Evolutionary conservation across 2,113 vertebrate species (phyloP).

Genomic region (Petroica traversi): DNA sequence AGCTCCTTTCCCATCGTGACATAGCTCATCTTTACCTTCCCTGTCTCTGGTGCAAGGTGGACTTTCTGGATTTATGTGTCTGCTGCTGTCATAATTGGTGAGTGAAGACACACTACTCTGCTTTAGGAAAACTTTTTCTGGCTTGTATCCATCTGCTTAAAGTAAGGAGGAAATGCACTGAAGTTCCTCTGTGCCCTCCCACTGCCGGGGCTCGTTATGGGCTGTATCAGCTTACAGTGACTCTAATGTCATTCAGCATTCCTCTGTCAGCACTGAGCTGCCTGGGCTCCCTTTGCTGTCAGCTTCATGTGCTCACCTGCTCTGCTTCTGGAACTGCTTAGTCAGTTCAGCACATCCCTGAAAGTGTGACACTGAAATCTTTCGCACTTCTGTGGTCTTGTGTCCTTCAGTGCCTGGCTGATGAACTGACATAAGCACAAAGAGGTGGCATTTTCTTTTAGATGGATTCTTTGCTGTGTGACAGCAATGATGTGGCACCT

Average conservation of each 20-base stretch:
- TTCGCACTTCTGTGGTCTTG: fast-evolving
- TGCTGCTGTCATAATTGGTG: background rate
- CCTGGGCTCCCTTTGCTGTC: background rate
- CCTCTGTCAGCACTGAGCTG: background rate
- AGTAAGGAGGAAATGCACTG: background rate
- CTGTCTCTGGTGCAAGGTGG: background rate
- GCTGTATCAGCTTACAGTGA: background rate
- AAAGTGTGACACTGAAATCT: background rate
- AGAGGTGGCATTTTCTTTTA: background rate
- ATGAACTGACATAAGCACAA: background rate
- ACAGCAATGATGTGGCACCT: background rate
- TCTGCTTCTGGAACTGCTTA: background rate
- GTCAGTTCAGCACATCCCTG: background rate
- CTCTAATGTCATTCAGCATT: background rate
- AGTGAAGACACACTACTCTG: background rate
- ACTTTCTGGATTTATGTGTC: background rate
- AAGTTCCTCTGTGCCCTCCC: background rate
- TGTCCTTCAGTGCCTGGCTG: background rate
- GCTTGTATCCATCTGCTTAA: background rate
- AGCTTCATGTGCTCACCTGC: background rate
- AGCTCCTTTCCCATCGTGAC: background rate
- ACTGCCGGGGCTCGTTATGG: fast-evolving
- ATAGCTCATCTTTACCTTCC: background rate
- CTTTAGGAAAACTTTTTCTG: background rate
- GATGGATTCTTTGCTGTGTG: background rate